A percentile compares a stretch with the other conserved stretches of the same genome.
Conservation (phyloP, 2,797 vertebrate genomes). For the Acestrorhynchus altus region DNA sequence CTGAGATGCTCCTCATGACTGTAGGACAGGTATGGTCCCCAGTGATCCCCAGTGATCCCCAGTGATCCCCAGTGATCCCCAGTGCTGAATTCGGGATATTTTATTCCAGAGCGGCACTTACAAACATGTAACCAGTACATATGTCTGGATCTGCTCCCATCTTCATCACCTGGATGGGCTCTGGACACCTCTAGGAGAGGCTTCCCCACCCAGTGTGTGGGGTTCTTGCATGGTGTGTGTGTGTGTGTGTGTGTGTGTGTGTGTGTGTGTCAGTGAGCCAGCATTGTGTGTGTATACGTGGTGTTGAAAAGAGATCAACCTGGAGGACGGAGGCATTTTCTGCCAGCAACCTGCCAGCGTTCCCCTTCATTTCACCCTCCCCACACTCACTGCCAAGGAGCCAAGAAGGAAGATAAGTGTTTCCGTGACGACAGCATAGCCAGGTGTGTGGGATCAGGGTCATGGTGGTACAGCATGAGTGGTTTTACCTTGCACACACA, state of each 20-base stretch:
- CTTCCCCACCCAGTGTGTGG: too few species aligned
- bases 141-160: too few species aligned
- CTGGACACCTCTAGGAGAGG: too few species aligned
- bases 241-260: constrained; percentile 13
- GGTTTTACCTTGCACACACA: background rate
- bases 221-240: constrained; percentile 23
- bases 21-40: background rate
- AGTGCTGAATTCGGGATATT: too few species aligned
- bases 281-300: background rate
- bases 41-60: too few species aligned
- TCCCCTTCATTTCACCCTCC: constrained; percentile 23
- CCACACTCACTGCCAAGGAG: background rate
- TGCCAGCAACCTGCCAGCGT: constrained; percentile 15
- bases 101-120: too few species aligned
- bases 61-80: too few species aligned
- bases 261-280: constrained; percentile 8
- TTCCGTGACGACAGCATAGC: constrained; percentile 33
- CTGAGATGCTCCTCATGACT: background rate
- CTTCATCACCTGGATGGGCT: too few species aligned
- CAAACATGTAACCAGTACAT: too few species aligned
- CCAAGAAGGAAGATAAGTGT: background rate
- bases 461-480: background rate
- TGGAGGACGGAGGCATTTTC: constrained; percentile 22
- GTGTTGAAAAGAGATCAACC: constrained; percentile 6
- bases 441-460: constrained; percentile 20